Evolutionary conservation across 2,113 vertebrate genomes (phyloP), one percentile per base, ranked within the genome.

Genomic region (Corvus hawaiiensis): DNA sequence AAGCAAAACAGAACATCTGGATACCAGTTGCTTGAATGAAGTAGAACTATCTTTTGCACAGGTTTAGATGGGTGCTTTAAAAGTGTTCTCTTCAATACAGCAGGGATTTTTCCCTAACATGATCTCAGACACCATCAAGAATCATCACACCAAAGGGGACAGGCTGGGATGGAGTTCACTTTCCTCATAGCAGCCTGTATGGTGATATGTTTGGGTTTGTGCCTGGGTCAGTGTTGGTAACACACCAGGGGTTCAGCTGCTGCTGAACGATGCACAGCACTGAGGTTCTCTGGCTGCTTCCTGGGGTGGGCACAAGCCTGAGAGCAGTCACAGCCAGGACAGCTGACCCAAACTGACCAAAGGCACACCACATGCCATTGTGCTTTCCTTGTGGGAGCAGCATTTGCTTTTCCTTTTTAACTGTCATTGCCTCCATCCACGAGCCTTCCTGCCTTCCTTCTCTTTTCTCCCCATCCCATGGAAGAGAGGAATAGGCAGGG

Each of bases 171-270:
- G 26, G 39, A 74, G 64, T 8, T 69, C 28, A 9, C 16, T 41
- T 30, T 56, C 19, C n/a, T 44, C 13, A 12, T 0, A 15, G 46
- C 35, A 41, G 43, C 37, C n/a, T 2, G 0, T 9, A 16, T 2
- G 18, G 28, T 63, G 62, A 39, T 30, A 22, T 28, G 58, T 72
- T 58, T 76, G 49, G 11, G 13, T 35, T 35, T 69, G 64, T 69
- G 69, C 33, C 69, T 35, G 35, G 2, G 32, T 3, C 64, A 23
- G 30, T 3, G 13, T 2, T 7, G 21, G 1, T 18, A 23, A 28
- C 55, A 71, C 46, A 54, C 4, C 19, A 5, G 15, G 3, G 16
- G 48, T 74, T 27, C 2, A 3, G 51, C 69, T 82, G 19, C 12
- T 37, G 79, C 56, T 41, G 69, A 66, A 3, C 32, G 3, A 24